Evolutionary conservation across 1,140 invertebrate genomes (phyloP).

Genomic region (Xylocopa sonorina): DNA sequence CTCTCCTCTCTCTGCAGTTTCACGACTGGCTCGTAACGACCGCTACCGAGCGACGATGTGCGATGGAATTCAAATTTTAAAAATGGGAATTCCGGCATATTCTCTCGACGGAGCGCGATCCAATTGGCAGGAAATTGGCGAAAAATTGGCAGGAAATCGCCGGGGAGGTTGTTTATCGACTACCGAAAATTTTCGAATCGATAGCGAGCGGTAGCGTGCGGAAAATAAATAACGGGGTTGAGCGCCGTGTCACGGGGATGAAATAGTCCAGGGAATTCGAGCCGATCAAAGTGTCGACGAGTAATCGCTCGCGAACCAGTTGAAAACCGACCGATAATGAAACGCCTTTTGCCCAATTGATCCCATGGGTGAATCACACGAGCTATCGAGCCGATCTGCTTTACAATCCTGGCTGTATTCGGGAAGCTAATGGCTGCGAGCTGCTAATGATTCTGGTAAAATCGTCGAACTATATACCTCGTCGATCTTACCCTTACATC

Average conservation of each 20-base stretch:
- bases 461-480: no score
- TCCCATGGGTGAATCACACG: neutral
- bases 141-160: neutral
- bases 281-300: neutral
- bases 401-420: neutral
- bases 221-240: neutral
- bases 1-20: neutral
- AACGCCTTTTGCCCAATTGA: neutral
- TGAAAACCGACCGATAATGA: neutral
- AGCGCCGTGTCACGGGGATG: neutral
- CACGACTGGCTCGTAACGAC: neutral
- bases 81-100: neutral
- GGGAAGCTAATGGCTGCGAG: slow-evolving; percentile 6
- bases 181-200: neutral
- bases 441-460: no score
- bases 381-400: neutral
- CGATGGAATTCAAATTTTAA: neutral
- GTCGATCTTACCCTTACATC: no score
- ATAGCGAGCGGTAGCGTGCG: neutral
- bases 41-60: no score
- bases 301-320: neutral
- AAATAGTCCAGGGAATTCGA: neutral
- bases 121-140: no score
- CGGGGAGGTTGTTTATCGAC: neutral
- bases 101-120: no score